Evolutionary conservation across 2,113 vertebrate genomes (phyloP).

Genomic region (Larimichthys crocea): DNA sequence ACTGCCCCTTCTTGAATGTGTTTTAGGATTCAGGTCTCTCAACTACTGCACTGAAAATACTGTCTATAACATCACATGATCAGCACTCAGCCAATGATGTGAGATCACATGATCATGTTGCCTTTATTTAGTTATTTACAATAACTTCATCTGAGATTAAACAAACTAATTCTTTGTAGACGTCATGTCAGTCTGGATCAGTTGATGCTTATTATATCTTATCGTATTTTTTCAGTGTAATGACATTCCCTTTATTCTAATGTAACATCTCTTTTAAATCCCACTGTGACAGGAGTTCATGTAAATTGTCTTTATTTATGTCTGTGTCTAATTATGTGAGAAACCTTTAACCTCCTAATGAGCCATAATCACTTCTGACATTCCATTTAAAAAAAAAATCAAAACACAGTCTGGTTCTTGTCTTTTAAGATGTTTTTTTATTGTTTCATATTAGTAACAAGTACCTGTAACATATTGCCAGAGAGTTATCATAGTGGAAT

Average conservation of each 20-base stretch:
- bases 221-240: neutral
- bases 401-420: constrained; percentile 15
- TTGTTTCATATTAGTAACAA: constrained; percentile 65
- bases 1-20: too few relatives aligned
- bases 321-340: neutral
- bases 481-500: constrained; percentile 21
- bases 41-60: neutral
- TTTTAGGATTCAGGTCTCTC: too few relatives aligned
- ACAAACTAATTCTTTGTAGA: neutral
- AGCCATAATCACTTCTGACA: constrained; percentile 51
- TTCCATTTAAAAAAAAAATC: constrained; percentile 40
- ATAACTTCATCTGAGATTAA: neutral
- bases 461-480: constrained; percentile 36
- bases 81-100: neutral
- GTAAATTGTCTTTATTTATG: neutral
- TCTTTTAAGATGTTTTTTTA: constrained; percentile 51
- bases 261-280: neutral
- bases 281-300: constrained; percentile 3
- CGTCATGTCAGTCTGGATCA: neutral
- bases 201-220: neutral
- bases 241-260: neutral
- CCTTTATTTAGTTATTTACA: neutral
- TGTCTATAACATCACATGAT: neutral
- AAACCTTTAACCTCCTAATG: neutral
- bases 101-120: neutral